Evolutionary conservation across 2,113 vertebrate genomes (phyloP).

Genomic region (Laterallus jamaicensis): DNA sequence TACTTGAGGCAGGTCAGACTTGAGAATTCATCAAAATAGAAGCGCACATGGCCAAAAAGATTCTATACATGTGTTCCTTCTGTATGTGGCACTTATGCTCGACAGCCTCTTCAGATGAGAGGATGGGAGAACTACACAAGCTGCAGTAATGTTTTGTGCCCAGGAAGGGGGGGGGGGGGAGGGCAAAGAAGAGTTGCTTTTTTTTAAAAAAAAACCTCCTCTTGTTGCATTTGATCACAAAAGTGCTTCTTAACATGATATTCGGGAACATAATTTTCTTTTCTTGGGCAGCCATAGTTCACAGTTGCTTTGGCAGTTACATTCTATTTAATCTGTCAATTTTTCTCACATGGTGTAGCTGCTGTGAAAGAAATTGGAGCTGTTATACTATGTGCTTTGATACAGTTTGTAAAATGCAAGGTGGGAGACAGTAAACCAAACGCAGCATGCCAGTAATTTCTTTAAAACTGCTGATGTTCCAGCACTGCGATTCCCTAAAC

Average conservation of each 20-base stretch:
- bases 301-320: slow-evolving; percentile 53
- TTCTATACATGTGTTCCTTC: neutral
- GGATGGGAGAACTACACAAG: neutral
- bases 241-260: neutral
- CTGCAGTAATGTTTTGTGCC: neutral
- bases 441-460: slow-evolving; percentile 71
- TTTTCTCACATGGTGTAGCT: slow-evolving; percentile 66
- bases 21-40: neutral
- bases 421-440: slow-evolving; percentile 67
- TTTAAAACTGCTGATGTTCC: slow-evolving; percentile 58
- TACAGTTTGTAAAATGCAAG: slow-evolving; percentile 71
- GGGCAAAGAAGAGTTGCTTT: neutral
- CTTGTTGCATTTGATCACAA: neutral
- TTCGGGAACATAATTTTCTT: neutral
- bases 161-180: no score
- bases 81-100: neutral
- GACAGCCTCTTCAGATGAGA: neutral
- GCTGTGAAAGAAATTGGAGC: slow-evolving; percentile 75
- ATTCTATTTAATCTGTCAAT: slow-evolving; percentile 74
- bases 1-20: neutral
- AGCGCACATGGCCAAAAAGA: neutral
- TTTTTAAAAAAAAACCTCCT: neutral
- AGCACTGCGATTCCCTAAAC: neutral
- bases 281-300: slow-evolving; percentile 53
- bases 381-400: slow-evolving; percentile 68